phyloP scores from a whole-genome alignment of 2,113 vertebrate species.

The Chaetodon auriga region DNA sequence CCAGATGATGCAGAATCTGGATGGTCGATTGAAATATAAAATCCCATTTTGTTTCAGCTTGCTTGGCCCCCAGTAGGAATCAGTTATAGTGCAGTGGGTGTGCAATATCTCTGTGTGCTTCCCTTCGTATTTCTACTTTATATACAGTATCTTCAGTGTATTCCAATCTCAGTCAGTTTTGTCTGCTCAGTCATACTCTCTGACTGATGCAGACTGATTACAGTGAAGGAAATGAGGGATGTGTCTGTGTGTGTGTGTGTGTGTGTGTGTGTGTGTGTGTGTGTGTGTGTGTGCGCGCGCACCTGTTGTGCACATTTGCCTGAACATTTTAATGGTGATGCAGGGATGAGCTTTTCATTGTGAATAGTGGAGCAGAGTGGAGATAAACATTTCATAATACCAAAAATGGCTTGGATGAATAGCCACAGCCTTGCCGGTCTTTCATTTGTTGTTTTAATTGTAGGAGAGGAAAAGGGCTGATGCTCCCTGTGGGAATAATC shows the following conservation, averaged over 20 bases:
- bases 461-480: slow-evolving; percentile 43
- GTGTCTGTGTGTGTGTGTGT: slow-evolving; percentile 33
- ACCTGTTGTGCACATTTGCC: slow-evolving; percentile 56
- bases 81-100: not conserved
- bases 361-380: slow-evolving; percentile 36
- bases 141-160: slow-evolving; percentile 2
- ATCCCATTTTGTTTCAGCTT: slow-evolving; percentile 15
- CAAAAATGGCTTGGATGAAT: slow-evolving; percentile 41
- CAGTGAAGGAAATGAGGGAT: slow-evolving; percentile 39
- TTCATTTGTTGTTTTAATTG: slow-evolving; percentile 61
- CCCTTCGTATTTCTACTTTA: slow-evolving; percentile 5
- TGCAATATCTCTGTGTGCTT: not conserved
- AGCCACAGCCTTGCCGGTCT: slow-evolving; percentile 40
- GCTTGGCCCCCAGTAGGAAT: not conserved
- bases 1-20: not conserved
- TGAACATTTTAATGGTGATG: slow-evolving; percentile 50
- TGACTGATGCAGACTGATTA: slow-evolving; percentile 44
- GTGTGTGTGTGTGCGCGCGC: slow-evolving; percentile 22
- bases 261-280: slow-evolving; percentile 29
- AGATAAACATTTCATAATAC: slow-evolving; percentile 67
- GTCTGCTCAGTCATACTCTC: not conserved
- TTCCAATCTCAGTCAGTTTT: slow-evolving; percentile 3
- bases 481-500: slow-evolving; percentile 56
- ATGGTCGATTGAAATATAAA: not conserved
- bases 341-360: slow-evolving; percentile 57